Evolutionary conservation across 2,888 invertebrate genomes (phyloP).

Genomic region (Rhamphomyia laevipes): DNA sequence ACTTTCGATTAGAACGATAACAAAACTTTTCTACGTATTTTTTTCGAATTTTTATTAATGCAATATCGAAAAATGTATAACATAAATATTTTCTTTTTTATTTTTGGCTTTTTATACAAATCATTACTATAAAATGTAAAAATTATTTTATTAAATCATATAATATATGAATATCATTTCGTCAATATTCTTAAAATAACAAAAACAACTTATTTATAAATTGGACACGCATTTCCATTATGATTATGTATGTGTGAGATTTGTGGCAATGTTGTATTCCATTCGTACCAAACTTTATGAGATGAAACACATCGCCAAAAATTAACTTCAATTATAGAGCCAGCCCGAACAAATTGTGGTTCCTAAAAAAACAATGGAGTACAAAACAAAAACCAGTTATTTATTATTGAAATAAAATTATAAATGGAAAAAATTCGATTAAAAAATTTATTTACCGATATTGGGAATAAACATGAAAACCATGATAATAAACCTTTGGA

Average conservation of each 20-base stretch:
- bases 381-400: conserved; percentile 17
- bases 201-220: conserved; percentile 15
- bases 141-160: too few relatives aligned
- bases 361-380: conserved; percentile 21
- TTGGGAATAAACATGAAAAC: conserved; percentile 94
- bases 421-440: not conserved
- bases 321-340: conserved; percentile 60
- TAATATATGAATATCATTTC: too few relatives aligned
- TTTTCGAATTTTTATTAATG: too few relatives aligned
- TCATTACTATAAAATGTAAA: too few relatives aligned
- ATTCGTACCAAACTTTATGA: conserved; percentile 93
- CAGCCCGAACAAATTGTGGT: conserved; percentile 48
- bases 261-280: conserved; percentile 46
- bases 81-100: too few relatives aligned
- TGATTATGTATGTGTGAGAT: conserved; percentile 29
- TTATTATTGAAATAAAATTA: not conserved
- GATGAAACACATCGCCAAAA: conserved; percentile 76
- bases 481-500: conserved; percentile 92
- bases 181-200: not conserved
- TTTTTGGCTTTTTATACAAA: too few relatives aligned
- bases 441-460: conserved; percentile 45
- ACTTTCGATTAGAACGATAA: too few relatives aligned
- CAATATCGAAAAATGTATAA: too few relatives aligned
- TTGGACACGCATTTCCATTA: conserved; percentile 25
- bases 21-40: too few relatives aligned